Percentiles rank a stretch among this genome's conserved stretches.
Evolutionary conservation across 2,113 vertebrate species (phyloP).

Genomic region (Sylvilagus bachmani): DNA sequence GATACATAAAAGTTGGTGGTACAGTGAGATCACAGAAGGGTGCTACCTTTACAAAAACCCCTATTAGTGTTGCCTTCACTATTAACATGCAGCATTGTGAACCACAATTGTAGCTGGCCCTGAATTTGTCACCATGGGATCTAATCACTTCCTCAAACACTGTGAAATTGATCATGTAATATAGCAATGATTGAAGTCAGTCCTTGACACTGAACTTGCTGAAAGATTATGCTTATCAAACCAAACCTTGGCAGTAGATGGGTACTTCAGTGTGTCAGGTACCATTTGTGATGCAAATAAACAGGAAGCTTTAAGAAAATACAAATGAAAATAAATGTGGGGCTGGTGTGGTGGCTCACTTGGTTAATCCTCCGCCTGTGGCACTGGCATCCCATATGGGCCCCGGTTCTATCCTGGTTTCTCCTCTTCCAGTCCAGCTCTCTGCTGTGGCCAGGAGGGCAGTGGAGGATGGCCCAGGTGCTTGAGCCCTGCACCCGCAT

Average conservation of each 20-base stretch:
- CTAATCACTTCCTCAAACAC: background rate
- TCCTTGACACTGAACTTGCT: background rate
- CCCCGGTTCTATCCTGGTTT: no score
- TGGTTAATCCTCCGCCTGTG: no score
- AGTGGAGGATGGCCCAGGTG: no score
- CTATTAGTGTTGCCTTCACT: background rate
- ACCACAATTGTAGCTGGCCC: background rate
- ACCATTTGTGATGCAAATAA: background rate
- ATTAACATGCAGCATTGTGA: background rate
- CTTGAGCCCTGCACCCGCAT: no score
- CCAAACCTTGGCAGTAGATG: background rate
- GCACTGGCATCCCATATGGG: no score
- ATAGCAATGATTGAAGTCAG: background rate
- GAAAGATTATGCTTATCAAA: background rate
- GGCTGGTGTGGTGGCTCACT: no score
- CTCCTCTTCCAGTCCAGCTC: no score
- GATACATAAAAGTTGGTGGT: no score
- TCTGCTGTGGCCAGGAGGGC: no score
- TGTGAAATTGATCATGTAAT: background rate
- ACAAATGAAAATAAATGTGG: background rate
- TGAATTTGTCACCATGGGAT: background rate
- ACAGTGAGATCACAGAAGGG: no score
- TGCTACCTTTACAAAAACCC: background rate
- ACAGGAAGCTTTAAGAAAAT: slow-evolving; percentile 23
- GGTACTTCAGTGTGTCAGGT: background rate